Evolutionary conservation across 2,797 vertebrate genomes (phyloP), one percentile per base, ranked within the genome.

Genomic region (Sebastes diploproa): DNA sequence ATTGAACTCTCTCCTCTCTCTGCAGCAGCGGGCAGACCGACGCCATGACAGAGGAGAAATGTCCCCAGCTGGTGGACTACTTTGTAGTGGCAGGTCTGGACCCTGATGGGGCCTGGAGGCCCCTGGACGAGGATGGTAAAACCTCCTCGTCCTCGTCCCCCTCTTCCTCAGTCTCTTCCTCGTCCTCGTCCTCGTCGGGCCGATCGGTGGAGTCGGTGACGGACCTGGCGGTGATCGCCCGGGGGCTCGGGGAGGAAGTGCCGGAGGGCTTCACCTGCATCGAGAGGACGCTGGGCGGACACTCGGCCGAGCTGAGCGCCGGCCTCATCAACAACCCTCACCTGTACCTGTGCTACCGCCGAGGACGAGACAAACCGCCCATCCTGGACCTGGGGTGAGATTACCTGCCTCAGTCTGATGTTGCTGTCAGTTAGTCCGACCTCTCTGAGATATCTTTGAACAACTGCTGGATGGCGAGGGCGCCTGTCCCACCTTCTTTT

Each of bases 241-340:
- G 96, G 14, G 97, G 97, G 0, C 96, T 97, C 56, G 96, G 97
- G 1, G 98, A 99, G 93, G 98, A 98, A 4, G 97, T 98, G 29
- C 98, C 98, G 0, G 97, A 99, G 75, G 98, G 98, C 27, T 99
- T 98, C 93, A 99, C 98, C 6, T 99, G 98, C 95, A 98, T 99
- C 46, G 97, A 98, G 94, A 89, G 92, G 83, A 97, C 97, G 0
- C 93, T 95, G 4, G 96, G 96, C 0, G 98, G 97, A 1, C 96
- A 98, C 88, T 95, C 96, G 0, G 97, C 97, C 1, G 97, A 99
- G 85, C 96, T 99, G 88, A 98, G 96, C 75, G 95, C 96, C 1
- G 96, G 97, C 38, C 95, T 98, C 60, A 95, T 99, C 92, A 98
- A 97, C 94, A 98, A 97, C 94, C 96, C 97, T 0, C 98, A 98